phyloP scores from a whole-genome alignment of 2,113 vertebrate species.

The Siniperca chuatsi region DNA sequence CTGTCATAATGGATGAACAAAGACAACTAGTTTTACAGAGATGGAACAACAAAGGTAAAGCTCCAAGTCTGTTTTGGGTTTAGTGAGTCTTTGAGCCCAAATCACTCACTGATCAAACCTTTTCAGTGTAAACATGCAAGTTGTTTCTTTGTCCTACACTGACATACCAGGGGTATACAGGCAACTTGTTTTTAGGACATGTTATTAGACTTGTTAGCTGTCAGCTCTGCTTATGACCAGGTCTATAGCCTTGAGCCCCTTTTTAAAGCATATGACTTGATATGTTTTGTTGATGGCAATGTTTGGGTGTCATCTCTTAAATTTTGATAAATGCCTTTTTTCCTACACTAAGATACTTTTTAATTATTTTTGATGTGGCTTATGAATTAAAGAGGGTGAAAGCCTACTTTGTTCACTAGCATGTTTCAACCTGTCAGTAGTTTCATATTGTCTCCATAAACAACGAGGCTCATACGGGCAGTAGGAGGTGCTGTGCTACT shows the following conservation, averaged over 20 bases:
- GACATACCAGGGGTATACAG: neutral
- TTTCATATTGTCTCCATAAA: slow-evolving; percentile 43
- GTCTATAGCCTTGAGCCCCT: neutral
- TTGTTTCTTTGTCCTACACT: neutral
- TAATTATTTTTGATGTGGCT: neutral
- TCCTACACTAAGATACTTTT: neutral
- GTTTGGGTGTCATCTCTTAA: neutral
- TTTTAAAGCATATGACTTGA: neutral
- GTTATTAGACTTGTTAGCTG: neutral
- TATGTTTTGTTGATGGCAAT: neutral
- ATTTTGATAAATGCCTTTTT: neutral
- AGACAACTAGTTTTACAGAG: neutral
- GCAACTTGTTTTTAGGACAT: neutral
- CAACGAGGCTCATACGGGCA: slow-evolving; percentile 19
- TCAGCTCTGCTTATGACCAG: neutral
- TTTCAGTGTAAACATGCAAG: neutral
- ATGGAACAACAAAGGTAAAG: too few relatives aligned
- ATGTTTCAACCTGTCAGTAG: slow-evolving; percentile 62
- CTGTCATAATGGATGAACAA: neutral
- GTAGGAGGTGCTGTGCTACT: slow-evolving; percentile 60
- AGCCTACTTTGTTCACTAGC: slow-evolving; percentile 29
- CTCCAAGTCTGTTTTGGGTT: neutral
- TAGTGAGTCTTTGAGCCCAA: neutral
- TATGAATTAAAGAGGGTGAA: slow-evolving; percentile 12
- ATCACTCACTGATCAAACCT: neutral